Evolutionary conservation across 2,113 vertebrate species (phyloP), one percentile per base, ranked within the genome.

Genomic region (Sander vitreus): DNA sequence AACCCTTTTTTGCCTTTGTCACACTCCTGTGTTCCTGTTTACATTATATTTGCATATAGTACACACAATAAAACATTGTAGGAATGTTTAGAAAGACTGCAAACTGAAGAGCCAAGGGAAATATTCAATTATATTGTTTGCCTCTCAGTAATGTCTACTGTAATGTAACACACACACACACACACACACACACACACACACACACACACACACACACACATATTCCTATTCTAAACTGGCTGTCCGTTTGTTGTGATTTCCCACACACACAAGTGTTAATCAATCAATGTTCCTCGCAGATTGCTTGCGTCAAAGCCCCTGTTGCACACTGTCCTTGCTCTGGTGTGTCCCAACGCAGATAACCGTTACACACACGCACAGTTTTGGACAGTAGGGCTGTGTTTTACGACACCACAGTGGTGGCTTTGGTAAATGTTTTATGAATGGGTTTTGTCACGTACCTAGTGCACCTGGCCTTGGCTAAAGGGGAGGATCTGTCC

Each of bases 391-490:
- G 80, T 27, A 47, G 57, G 62, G 36, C 59, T 91, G 73, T 90
- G 84, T 90, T 92, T 90, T 89, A 92, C 47, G 63, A 88, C 90
- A 65, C 69, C 62, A 62, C 74, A 18, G 14, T 23, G 67, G 18
- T 53, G 66, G 47, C 77, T 81, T 78, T 89, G 75, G 94, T 94
- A 91, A 95, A 95, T 95, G 92, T 93, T 95, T 95, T 74, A 92
- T 93, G 84, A 92, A 91, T 85, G 85, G 75, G 84, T 76, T 90
- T 87, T 90, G 88, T 92, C 70, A 45, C n/a, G 68, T 80, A 83
- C 23, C 36, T 70, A 63, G n/a, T 78, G 77, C 69, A 81, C 85
- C 88, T 90, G 83, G 78, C 84, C 92, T 89, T 88, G 72, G 65
- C 23, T 76, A 50, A 64, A 76, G 68, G 63, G 85, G 72, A 73